Percentiles rank a stretch among this genome's conserved stretches.
phyloP scores from a whole-genome alignment of 64 coral and sea anemone species.

The Montipora efflorescens region DNA sequence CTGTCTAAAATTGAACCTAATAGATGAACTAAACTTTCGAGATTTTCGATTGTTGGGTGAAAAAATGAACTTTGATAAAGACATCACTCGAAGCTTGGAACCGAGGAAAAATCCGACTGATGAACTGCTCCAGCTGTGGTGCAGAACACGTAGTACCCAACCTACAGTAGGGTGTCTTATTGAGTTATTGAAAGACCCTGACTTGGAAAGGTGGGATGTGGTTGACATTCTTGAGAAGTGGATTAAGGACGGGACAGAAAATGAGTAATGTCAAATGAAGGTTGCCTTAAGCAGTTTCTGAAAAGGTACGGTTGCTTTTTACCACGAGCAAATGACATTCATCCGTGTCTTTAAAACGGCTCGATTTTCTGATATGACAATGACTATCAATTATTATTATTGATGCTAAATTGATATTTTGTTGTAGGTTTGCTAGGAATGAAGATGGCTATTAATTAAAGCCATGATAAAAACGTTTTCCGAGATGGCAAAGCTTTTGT shows the following conservation, averaged over 20 bases:
- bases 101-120: neutral
- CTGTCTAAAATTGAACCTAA: neutral
- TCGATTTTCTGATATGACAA: too few relatives aligned
- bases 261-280: neutral
- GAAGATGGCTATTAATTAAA: too few relatives aligned
- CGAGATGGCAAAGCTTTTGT: too few relatives aligned
- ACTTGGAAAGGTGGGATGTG: neutral
- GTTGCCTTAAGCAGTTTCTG: too few relatives aligned
- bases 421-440: too few relatives aligned
- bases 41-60: slow-evolving; percentile 44
- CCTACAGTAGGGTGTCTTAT: slow-evolving; percentile 3
- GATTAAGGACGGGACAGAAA: neutral
- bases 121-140: slow-evolving; percentile 5
- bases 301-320: too few relatives aligned
- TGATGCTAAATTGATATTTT: too few relatives aligned
- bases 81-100: neutral
- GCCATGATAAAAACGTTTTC: too few relatives aligned
- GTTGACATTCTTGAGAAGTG: slow-evolving; percentile 1
- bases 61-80: neutral
- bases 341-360: too few relatives aligned
- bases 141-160: neutral
- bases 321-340: too few relatives aligned
- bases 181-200: neutral
- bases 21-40: neutral
- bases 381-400: too few relatives aligned